Evolutionary conservation across 2,888 invertebrate species (phyloP), one percentile per base, ranked within the genome.

Genomic region (Clunio marinus): DNA sequence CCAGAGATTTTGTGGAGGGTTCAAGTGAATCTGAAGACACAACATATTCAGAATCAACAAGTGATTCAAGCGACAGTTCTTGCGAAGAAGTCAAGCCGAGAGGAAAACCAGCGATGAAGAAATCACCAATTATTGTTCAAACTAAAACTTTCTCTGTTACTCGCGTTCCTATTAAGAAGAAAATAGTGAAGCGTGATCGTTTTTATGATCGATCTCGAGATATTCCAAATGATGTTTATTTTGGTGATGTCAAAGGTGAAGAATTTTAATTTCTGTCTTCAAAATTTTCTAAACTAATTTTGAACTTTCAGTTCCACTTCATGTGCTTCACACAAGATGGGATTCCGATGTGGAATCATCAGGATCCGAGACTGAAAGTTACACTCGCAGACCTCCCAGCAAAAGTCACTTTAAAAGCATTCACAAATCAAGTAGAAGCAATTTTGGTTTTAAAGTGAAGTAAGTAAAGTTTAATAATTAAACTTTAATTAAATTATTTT

Each of bases 211-310:
- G 45, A 28, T 59, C 69, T 1, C 37, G 69, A 24, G 41, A 60
- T 32, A 51, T 69, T 22, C 69, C 69, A 46, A 60, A 69, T 27
- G 60, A 60, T 32, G 37, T 69, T 5, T 69, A 69, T 32, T 69
- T 69, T 51, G 69, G 69, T 7, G 69, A 69, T 25, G 69, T 69
- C 4, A 51, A 58, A 8, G 51, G 60, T 60, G 20, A 24, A 28
- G 13, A 15, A 45, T n/a, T n/a, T n/a, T 15, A 2, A 25, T 27
- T 24, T 15, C 20, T n/a, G n/a, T n/a, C n/a, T n/a, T n/a, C n/a
- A n/a, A n/a, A n/a, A n/a, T n/a, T n/a, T n/a, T n/a, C n/a, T n/a
- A n/a, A n/a, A n/a, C n/a, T n/a, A n/a, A n/a, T n/a, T n/a, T n/a
- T n/a, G n/a, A n/a, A n/a, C 0, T 60, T 60, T 1, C 25, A 60